Base-by-base conservation (phyloP, 2,797 vertebrate genomes). In the Stomatorhinus walkeri region DNA sequence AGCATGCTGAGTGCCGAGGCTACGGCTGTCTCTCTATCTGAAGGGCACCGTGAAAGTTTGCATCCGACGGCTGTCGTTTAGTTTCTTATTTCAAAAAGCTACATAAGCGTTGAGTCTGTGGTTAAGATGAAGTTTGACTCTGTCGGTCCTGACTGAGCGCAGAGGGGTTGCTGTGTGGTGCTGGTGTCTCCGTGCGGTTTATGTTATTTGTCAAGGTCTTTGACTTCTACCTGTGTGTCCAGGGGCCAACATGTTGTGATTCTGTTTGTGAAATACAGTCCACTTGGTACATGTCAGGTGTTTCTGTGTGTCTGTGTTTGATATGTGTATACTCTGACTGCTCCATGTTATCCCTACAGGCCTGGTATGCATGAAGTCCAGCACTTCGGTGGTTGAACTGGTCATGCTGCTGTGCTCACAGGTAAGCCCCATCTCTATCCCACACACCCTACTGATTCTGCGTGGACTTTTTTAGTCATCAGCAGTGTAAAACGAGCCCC, bases 341-440 rank as follows among this genome's bases (percentile, higher is more conserved):
- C 32, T 56, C n/a, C 0, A 1, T 88, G 90, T 88, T 88, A 88
- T 87, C 92, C 46, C 56, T 76, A 36, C 92, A 99, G 98, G 98
- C 93, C 96, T 99, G 1, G 98, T 99, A 54, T 99, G 98, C 88
- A 99, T 99, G 98, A 99, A 99, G 94, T 99, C 98, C 0, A 99
- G 98, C 94, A 99, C 98, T 2, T 99, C 98, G 0, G 98, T 99
- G 92, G 98, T 99, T 87, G 98, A 99, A 92, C 96, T 99, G 5
- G 98, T 99, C 85, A 99, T 99, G 98, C 95, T 99, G 93, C 97
- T 99, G 90, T 99, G 98, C 94, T 99, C 98, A 91, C 98, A 99
- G 97, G 98, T 99, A 94, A 95, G 94, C 28, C 9, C 0, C 89
- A 28, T 89, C n/a, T 88, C 43, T 72, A 49, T 88, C 40, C 52